phyloP scores from a whole-genome alignment of 2,888 invertebrate genomes.

The Erpobdella octoculata region DNA sequence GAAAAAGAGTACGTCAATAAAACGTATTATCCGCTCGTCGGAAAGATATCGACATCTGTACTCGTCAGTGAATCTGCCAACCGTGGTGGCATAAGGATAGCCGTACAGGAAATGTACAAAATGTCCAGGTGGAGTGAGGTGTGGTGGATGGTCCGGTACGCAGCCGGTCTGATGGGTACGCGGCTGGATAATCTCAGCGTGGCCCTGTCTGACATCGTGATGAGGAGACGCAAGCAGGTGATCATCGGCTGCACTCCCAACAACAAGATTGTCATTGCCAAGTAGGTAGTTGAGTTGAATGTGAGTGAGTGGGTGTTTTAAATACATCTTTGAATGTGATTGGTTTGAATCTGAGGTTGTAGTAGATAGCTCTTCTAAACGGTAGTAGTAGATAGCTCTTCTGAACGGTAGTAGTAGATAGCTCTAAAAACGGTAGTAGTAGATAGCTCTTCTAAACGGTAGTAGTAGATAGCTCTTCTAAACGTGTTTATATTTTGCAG shows the following conservation, averaged over 20 bases:
- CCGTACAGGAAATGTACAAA: slow-evolving; percentile 14
- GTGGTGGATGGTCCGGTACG: slow-evolving; percentile 26
- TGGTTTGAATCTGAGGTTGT: no score
- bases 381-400: no score
- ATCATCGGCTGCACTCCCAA: slow-evolving; percentile 20
- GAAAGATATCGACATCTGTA: background rate
- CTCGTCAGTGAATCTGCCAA: background rate
- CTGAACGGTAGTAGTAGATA: no score
- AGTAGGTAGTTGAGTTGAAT: background rate
- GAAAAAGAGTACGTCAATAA: background rate
- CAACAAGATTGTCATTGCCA: slow-evolving; percentile 25
- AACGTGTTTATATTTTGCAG: no score
- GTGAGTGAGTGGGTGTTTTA: background rate
- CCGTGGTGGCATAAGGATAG: background rate
- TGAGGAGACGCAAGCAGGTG: slow-evolving; percentile 13
- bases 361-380: no score
- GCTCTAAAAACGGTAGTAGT: no score
- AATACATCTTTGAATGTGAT: background rate
- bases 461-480: no score
- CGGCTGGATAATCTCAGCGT: slow-evolving; percentile 14
- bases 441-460: no score
- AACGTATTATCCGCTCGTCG: background rate
- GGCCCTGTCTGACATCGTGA: slow-evolving; percentile 8
- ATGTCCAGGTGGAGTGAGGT: slow-evolving; percentile 8
- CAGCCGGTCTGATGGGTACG: slow-evolving; percentile 1